Percentiles rank a stretch among this genome's conserved stretches.
Conservation (phyloP, 2,888 invertebrate genomes). For the Tiliacea aurago region DNA sequence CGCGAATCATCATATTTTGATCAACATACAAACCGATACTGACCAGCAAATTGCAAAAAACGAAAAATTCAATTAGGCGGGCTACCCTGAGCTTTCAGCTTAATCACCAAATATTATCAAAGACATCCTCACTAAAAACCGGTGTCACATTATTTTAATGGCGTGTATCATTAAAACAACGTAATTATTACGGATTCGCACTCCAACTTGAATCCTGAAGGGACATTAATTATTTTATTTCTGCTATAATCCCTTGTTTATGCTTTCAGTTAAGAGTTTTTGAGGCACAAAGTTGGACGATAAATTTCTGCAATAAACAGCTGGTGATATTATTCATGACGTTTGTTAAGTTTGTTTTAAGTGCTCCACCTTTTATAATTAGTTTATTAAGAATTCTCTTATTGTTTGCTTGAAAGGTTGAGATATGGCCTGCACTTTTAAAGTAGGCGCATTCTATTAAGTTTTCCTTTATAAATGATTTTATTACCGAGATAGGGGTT, state of each 20-base stretch:
- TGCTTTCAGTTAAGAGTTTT: constrained; percentile 85
- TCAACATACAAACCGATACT: no score
- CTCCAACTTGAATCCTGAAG: constrained; percentile 64
- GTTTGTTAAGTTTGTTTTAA: constrained; percentile 86
- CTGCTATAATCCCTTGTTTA: constrained; percentile 84
- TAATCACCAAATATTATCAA: constrained; percentile 17
- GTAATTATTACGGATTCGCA: constrained; percentile 51
- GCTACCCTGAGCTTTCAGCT: no score
- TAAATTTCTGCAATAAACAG: constrained; percentile 87
- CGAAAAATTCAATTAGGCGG: no score
- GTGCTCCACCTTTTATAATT: constrained; percentile 82
- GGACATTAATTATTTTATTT: constrained; percentile 82
- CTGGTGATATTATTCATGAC: constrained; percentile 87
- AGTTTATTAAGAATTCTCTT: constrained; percentile 80
- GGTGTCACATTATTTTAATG: constrained; percentile 40
- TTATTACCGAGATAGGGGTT: constrained; percentile 51
- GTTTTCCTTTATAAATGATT: constrained; percentile 57
- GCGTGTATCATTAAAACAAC: constrained; percentile 47
- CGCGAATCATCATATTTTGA: no score
- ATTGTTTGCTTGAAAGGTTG: constrained; percentile 67
- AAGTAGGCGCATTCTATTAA: constrained; percentile 53
- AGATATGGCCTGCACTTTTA: constrained; percentile 67
- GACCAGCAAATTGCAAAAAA: no score
- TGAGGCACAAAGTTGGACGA: constrained; percentile 82
- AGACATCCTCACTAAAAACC: constrained; percentile 15